Conservation (phyloP, 2,113 vertebrate species). For the Xiphophorus maculatus region DNA sequence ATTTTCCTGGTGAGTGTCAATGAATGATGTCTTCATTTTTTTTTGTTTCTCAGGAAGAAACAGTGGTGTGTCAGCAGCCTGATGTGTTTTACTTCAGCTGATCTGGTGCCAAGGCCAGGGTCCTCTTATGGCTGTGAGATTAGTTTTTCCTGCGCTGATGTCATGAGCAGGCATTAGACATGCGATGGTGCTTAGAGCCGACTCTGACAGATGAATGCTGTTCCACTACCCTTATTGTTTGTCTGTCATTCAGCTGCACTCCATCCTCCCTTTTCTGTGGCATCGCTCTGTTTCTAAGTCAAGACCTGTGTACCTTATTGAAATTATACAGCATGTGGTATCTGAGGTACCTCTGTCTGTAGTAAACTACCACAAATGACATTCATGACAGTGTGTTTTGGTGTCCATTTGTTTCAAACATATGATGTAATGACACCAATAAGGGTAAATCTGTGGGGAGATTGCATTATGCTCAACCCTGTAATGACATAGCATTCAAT, state of each 20-base stretch:
- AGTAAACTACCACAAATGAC: background rate
- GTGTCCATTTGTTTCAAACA: no score
- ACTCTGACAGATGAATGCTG: slow-evolving; percentile 63
- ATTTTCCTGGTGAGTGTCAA: slow-evolving; percentile 52
- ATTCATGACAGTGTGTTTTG: no score
- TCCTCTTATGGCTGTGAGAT: slow-evolving; percentile 58
- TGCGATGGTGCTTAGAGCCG: slow-evolving; percentile 55
- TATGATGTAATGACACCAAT: no score
- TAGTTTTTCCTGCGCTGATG: slow-evolving; percentile 54
- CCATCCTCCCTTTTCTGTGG: slow-evolving; percentile 11
- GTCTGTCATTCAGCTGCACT: slow-evolving; percentile 29
- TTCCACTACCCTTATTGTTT: slow-evolving; percentile 53
- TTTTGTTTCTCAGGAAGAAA: slow-evolving; percentile 50
- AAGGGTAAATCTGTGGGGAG: no score
- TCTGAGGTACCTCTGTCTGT: background rate
- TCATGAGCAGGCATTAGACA: slow-evolving; percentile 54
- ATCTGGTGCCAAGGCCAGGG: slow-evolving; percentile 64
- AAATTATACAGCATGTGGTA: slow-evolving; percentile 10
- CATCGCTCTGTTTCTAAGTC: slow-evolving; percentile 14
- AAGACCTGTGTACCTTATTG: slow-evolving; percentile 3
- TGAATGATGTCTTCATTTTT: slow-evolving; percentile 76
- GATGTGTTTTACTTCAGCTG: slow-evolving; percentile 68
- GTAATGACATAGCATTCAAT: no score
- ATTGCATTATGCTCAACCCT: no score
- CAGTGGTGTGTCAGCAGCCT: slow-evolving; percentile 54